Conservation (phyloP, 2,888 invertebrate species). For the Xylocampa areola region DNA sequence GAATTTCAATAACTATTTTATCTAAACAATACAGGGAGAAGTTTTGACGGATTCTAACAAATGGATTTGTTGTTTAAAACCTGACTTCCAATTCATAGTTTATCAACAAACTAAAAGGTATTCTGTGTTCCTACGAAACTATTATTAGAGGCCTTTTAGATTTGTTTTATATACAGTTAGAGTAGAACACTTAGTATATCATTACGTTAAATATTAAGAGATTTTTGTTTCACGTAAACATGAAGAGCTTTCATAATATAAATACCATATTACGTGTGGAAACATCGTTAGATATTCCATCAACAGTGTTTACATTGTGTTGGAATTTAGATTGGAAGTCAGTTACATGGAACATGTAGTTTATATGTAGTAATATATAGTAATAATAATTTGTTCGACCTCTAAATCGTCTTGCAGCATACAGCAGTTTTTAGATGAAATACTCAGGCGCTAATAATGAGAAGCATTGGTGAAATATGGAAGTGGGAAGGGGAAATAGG, state of each 20-base stretch:
- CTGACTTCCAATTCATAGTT: not conserved
- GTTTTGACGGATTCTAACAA: not conserved
- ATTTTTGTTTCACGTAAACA: conserved; percentile 1
- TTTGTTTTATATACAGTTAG: not conserved
- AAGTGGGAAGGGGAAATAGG: no score
- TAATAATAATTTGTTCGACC: no score
- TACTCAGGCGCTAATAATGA: no score
- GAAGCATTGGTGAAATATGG: no score
- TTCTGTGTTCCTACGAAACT: not conserved
- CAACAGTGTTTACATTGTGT: not conserved
- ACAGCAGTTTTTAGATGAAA: no score
- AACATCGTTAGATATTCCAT: conserved; percentile 1
- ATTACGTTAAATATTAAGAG: no score
- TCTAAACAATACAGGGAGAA: not conserved
- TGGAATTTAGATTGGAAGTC: not conserved
- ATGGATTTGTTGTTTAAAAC: not conserved
- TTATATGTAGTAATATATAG: no score
- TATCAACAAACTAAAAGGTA: not conserved
- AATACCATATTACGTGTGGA: not conserved
- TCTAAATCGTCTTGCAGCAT: no score
- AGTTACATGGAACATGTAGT: not conserved
- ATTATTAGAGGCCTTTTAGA: not conserved
- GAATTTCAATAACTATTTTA: not conserved
- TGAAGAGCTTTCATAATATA: not conserved
- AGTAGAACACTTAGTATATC: no score